phyloP scores from a whole-genome alignment of 1,140 invertebrate species.

The Dreissena polymorpha region DNA sequence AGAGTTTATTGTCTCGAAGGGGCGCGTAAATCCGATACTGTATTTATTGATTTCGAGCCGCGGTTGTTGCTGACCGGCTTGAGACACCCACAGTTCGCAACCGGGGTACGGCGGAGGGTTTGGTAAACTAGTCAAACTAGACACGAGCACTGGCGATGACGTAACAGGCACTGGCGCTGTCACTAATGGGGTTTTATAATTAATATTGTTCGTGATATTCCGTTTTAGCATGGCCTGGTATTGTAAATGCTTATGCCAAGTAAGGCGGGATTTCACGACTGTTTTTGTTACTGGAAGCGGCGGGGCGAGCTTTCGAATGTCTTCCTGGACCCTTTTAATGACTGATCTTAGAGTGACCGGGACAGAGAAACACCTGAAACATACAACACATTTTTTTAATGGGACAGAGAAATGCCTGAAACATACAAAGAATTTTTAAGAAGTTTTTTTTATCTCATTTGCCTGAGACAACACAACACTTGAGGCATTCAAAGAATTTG shows the following conservation, averaged over 20 bases:
- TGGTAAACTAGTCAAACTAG: conserved; percentile 17
- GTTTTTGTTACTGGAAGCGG: conserved; percentile 53
- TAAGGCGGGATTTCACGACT: conserved; percentile 25
- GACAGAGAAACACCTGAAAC: conserved; percentile 90
- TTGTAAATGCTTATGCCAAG: conserved; percentile 4
- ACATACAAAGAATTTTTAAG: no score
- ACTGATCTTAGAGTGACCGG: conserved; percentile 91
- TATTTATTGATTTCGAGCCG: conserved; percentile 46
- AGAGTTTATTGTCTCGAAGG: background rate
- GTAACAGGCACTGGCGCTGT: background rate
- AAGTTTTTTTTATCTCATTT: no score
- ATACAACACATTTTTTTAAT: conserved; percentile 33
- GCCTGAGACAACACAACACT: no score
- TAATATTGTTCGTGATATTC: background rate
- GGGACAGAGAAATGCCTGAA: no score
- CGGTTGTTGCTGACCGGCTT: background rate
- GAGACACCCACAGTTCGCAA: conserved; percentile 11
- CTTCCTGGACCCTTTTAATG: conserved; percentile 82
- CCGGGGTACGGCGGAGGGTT: conserved; percentile 47
- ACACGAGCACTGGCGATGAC: background rate
- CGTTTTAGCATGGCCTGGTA: background rate
- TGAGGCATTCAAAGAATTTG: no score
- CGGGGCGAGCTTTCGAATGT: conserved; percentile 64
- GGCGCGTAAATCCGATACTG: conserved; percentile 10
- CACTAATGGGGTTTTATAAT: background rate